These are phyloP conservation scores for Bradypus variegatus DNA, from an alignment of 2,797 vertebrate species.

Conservation along the genomic window DNA sequence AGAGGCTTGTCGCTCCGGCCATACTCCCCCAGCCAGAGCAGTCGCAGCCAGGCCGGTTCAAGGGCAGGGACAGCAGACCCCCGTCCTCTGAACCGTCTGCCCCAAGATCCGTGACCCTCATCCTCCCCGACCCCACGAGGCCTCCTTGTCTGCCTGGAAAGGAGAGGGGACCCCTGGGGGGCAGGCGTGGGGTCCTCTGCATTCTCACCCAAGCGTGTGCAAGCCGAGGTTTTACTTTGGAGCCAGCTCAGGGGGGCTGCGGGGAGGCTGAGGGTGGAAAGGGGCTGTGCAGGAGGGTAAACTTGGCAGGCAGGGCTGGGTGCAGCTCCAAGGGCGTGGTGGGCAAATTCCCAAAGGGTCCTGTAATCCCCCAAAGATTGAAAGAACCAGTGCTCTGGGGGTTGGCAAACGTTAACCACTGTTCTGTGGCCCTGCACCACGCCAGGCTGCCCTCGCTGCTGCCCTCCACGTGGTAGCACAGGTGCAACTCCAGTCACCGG, in stretches of 20 bases:
- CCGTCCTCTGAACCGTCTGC: too few species aligned
- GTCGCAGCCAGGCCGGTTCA: too few species aligned
- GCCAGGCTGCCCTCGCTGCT: neutral
- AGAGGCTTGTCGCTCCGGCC: too few species aligned
- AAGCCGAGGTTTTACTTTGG: constrained; percentile 19
- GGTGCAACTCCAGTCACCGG: too few species aligned
- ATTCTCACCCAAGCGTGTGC: constrained; percentile 22
- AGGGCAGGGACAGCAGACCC: neutral
- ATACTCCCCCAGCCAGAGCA: neutral
- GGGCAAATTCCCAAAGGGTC: neutral
- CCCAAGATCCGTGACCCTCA: neutral
- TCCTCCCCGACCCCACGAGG: neutral
- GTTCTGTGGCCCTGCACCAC: neutral
- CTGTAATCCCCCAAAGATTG: neutral
- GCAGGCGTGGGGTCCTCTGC: too few species aligned
- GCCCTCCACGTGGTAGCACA: too few species aligned
- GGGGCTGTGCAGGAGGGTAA: neutral
- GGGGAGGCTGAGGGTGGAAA: neutral
- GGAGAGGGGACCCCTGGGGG: too few species aligned
- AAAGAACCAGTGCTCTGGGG: neutral
- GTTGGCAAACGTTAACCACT: neutral
- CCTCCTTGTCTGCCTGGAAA: neutral
- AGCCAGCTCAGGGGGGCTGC: neutral
- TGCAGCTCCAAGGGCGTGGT: neutral
- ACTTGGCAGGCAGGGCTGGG: neutral